Base-by-base conservation (phyloP, 1,140 invertebrate species). In the Portunus trituberculatus region DNA sequence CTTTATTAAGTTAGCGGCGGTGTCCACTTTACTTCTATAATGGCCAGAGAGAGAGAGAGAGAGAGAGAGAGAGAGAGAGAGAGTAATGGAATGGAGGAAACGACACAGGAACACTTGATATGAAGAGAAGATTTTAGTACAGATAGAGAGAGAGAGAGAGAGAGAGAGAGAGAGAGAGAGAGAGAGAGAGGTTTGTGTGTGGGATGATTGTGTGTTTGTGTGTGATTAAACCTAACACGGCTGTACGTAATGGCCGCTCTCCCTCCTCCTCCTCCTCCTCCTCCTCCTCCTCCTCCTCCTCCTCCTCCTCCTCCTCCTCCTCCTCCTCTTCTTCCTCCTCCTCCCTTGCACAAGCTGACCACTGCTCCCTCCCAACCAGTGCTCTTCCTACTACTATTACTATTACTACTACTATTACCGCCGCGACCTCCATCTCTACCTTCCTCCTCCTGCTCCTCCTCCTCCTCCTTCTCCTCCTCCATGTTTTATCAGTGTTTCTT, bases 191-290 rank as follows among this genome's bases (percentile, higher is more conserved):
- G 76, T 92, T 92, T 93, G 59, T 20, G 29, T n/a, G 52, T 48
- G 4, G 86, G 93, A 94, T 94, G 93, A 94, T 94, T 94, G 93
- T 91, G 93, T 94, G 93, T 94, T 94, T 94, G 93, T 94, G 93
- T 94, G 52, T 94, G 90, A 94, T 94, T 94, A 94, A 94, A 94
- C 88, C 48, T 28, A 87, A 29, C 14, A 39, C 93, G 88, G 93
- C 52, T 94, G 93, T 39, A 28, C 52, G 87, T 91, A 94, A 94
- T 94, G 93, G 93, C 93, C 31, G 29, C n/a, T 88, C 32, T 46
- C 90, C 52, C 29, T 88, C 93, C 89, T 20, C 82, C 52, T 14
- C 59, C 29, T 45, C 29, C 6, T 20, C 86, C 28, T 59, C 86
- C 12, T 4, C 59, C 39, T 16, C 86, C 45, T 25, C 83, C 92